Evolutionary conservation across 2,888 invertebrate genomes (phyloP).

Genomic region (Girardia tigrina): DNA sequence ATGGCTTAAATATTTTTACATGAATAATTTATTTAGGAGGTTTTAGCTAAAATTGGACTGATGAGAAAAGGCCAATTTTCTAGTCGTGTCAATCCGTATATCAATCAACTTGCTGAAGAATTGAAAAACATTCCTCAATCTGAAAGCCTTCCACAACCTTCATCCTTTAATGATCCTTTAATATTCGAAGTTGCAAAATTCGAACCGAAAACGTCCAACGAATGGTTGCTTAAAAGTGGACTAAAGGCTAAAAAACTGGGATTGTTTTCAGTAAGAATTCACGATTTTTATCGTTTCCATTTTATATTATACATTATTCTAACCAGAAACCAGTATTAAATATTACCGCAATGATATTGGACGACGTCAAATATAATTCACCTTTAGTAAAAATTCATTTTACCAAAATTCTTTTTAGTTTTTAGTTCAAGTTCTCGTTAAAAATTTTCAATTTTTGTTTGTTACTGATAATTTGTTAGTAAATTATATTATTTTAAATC

Average conservation of each 20-base stretch:
- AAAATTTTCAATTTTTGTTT: not conserved
- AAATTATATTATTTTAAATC: not conserved
- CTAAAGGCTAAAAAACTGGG: conserved; percentile 49
- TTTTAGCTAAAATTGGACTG: not conserved
- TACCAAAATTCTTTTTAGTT: not conserved
- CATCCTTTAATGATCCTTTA: conserved; percentile 47
- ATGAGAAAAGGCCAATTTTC: not conserved
- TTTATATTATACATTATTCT: not conserved
- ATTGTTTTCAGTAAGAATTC: conserved; percentile 43
- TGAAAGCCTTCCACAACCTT: conserved; percentile 47
- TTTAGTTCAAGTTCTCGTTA: not conserved
- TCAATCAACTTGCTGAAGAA: not conserved
- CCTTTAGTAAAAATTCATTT: not conserved
- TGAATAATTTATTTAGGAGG: not conserved
- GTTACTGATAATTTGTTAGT: not conserved
- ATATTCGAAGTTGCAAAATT: conserved; percentile 44
- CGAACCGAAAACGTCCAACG: conserved; percentile 44
- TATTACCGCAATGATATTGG: not conserved
- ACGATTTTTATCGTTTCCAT: not conserved
- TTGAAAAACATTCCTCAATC: conserved; percentile 43
- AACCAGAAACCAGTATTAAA: not conserved
- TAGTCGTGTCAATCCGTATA: not conserved
- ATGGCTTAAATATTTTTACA: not conserved
- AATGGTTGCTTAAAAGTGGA: conserved; percentile 48
- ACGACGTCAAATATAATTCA: not conserved